Evolutionary conservation across 2,113 vertebrate genomes (phyloP), one percentile per base, ranked within the genome.

Genomic region (Limanda limanda): DNA sequence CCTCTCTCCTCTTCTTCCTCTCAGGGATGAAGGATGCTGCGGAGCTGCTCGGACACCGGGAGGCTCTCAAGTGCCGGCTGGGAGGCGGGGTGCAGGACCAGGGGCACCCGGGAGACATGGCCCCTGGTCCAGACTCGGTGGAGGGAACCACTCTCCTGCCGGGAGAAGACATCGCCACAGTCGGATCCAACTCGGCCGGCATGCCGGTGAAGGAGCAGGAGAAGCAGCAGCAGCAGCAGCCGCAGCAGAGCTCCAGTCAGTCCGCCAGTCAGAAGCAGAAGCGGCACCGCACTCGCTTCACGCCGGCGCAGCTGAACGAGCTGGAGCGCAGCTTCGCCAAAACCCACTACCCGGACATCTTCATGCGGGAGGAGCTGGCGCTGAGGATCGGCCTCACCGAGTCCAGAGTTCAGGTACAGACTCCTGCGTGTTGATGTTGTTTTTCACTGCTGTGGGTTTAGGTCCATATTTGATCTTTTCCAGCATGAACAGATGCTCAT

Each of bases 241-340:
- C 64, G 66, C 94, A 93, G 78, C 94, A 95, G 83, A 94, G 90
- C 82, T 93, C 93, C 71, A 65, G 86, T 60, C 94, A 95, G 82
- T 55, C 90, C 27, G 82, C 95, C 40, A 96, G 94, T 81, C 97
- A 99, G 94, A 99, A 99, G 91, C 98, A 99, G 95, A 99, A 99
- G 92, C 94, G 98, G 74, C 98, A 99, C 93, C 94, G 98, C 89
- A 99, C 98, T 83, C 97, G 98, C 85, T 99, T 99, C 94, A 99
- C 98, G 0, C 97, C 97, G 1, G 98, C 97, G 8, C 98, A 99
- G 89, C 97, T 99, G 78, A 99, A 99, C 93, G 98, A 99, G 87
- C 90, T 99, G 90, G 98, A 99, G 93, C 95, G 98, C 74, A 99
- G 97, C 95, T 99, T 99, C 93, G 98, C 98, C 83, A 99, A 99